Conservation (phyloP, 2,797 vertebrate species). For the Bothrops alternatus region DNA sequence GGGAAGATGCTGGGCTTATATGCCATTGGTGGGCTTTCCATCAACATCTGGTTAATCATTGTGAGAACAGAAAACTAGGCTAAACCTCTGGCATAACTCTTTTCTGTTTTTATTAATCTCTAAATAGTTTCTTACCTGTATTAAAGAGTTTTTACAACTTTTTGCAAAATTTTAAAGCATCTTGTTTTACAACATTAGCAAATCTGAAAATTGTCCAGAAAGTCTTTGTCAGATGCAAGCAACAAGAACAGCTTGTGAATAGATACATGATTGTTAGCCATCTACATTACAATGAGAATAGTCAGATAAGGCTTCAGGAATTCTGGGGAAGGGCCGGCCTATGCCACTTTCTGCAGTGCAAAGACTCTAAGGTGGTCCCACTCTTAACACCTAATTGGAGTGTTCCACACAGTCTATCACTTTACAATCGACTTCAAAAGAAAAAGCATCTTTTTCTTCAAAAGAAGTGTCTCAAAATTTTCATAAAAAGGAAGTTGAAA, state of each 20-base stretch:
- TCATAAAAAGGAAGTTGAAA: not conserved
- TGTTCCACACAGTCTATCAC: not conserved
- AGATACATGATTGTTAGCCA: not conserved
- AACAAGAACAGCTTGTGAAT: not conserved
- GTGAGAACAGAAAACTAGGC: not conserved
- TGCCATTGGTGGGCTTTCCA: not conserved
- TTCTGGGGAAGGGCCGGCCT: not conserved
- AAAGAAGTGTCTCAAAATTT: not conserved
- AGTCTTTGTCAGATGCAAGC: not conserved
- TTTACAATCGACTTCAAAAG: not conserved
- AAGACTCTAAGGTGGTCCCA: not conserved
- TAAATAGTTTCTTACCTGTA: not conserved
- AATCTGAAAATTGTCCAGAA: not conserved
- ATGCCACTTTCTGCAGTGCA: not conserved
- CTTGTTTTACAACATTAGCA: not conserved
- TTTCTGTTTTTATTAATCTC: not conserved
- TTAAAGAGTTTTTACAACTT: not conserved
- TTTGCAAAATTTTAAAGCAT: not conserved
- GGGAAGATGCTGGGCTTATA: not conserved
- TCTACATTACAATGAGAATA: not conserved
- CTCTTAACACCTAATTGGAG: not conserved
- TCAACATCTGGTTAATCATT: not conserved
- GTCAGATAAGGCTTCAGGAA: not conserved
- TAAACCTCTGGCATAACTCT: not conserved
- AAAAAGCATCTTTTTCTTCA: not conserved